Evolutionary conservation across 1,140 invertebrate species (phyloP).

Genomic region (Lepidurus apus): DNA sequence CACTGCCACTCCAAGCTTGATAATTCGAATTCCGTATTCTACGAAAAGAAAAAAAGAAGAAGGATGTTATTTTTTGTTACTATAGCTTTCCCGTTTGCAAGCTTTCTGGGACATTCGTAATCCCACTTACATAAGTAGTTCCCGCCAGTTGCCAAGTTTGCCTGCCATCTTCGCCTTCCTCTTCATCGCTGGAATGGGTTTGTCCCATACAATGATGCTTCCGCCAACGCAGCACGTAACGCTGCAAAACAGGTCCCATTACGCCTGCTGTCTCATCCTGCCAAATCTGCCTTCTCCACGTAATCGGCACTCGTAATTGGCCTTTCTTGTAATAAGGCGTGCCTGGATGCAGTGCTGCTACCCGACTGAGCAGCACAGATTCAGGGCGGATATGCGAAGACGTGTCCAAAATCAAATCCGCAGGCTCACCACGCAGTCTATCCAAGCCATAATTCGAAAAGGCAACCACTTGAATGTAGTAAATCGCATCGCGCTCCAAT

Average conservation of each 20-base stretch:
- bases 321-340: slow-evolving; percentile 8
- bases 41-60: not conserved
- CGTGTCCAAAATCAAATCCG: slow-evolving; percentile 59
- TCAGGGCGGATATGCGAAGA: slow-evolving; percentile 12
- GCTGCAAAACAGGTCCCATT: slow-evolving; percentile 5
- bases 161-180: not conserved
- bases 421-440: slow-evolving; percentile 60
- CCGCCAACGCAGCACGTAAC: not conserved
- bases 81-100: too few relatives aligned
- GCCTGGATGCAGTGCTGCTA: slow-evolving; percentile 5
- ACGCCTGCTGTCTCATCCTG: not conserved
- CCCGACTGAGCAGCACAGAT: slow-evolving; percentile 16
- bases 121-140: not conserved
- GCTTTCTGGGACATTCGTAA: too few relatives aligned
- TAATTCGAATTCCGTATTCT: slow-evolving; percentile 1
- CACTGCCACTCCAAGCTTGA: slow-evolving; percentile 8
- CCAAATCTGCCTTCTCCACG: not conserved
- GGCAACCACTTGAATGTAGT: slow-evolving; percentile 65
- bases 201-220: slow-evolving; percentile 15
- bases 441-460: slow-evolving; percentile 57
- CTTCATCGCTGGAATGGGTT: slow-evolving; percentile 9
- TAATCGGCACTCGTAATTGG: slow-evolving; percentile 10
- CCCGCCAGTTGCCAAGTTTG: not conserved
- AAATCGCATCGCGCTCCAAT: slow-evolving; percentile 57
- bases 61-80: not conserved